phyloP scores from a whole-genome alignment of 2,797 vertebrate genomes.

The Cossypha polioptera region DNA sequence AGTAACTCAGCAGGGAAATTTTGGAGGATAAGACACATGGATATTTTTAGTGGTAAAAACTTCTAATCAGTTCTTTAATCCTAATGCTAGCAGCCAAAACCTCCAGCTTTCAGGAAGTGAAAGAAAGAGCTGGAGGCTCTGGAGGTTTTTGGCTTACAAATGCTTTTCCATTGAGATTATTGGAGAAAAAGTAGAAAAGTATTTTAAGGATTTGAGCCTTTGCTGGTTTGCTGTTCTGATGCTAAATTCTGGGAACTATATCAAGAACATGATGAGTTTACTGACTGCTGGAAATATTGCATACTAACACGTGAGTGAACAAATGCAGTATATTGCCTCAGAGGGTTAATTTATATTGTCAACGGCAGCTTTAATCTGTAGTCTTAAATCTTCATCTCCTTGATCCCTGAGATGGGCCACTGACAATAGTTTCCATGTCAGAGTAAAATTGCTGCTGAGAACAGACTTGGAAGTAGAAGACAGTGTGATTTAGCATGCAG shows the following conservation, averaged over 20 bases:
- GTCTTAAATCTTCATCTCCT: neutral
- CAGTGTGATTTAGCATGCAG: neutral
- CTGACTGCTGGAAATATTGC: neutral
- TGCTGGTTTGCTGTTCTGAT: neutral
- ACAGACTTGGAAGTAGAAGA: neutral
- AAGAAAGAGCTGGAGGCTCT: neutral
- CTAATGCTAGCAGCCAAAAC: neutral
- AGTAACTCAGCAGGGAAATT: neutral
- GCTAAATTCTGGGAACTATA: neutral
- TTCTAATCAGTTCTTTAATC: neutral
- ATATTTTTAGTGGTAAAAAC: neutral
- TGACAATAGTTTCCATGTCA: neutral
- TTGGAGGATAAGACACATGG: neutral
- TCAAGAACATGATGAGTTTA: neutral
- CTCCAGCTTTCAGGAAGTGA: neutral
- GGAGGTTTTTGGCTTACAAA: neutral
- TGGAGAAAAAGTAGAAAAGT: neutral
- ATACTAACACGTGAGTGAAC: neutral
- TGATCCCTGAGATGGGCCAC: neutral
- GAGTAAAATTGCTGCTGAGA: neutral
- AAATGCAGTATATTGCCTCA: neutral
- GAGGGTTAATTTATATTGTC: neutral
- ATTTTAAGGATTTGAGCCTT: neutral
- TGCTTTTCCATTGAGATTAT: neutral
- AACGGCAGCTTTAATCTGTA: neutral